A percentile compares a stretch with the other conserved stretches of the same genome.
Conservation (phyloP, 2,113 vertebrate species). For the Corapipo altera region DNA sequence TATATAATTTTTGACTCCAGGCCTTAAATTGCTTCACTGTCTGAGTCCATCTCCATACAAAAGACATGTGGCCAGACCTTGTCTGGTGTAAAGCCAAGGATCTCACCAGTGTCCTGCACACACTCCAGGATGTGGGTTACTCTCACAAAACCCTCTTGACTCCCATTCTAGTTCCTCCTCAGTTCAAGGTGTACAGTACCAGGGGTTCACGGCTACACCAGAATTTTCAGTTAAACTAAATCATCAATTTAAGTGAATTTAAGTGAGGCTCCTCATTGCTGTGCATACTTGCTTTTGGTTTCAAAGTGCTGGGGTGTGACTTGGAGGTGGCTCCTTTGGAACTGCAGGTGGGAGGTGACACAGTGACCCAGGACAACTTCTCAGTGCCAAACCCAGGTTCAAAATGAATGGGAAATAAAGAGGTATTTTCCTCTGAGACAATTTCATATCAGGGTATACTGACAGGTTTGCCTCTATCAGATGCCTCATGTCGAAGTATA, state of each 20-base stretch:
- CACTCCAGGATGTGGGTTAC: rapidly evolving
- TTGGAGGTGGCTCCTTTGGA: not conserved
- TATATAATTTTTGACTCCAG: rapidly evolving
- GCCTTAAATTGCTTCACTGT: not conserved
- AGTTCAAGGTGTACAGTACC: not conserved
- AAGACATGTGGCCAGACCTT: not conserved
- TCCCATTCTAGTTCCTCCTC: not conserved
- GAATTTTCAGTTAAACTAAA: not conserved
- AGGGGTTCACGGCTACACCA: not conserved
- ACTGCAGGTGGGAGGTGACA: not conserved
- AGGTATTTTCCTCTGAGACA: not conserved
- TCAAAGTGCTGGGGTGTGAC: not conserved
- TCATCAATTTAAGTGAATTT: not conserved
- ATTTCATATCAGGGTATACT: not conserved
- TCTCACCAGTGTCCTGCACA: not conserved
- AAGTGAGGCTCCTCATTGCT: not conserved
- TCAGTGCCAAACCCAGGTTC: not conserved
- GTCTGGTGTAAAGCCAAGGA: not conserved
- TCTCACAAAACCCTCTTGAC: not conserved
- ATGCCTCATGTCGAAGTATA: not conserved
- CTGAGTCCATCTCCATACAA: not conserved
- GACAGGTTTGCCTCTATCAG: not conserved
- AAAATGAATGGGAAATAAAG: not conserved
- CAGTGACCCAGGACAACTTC: not conserved
- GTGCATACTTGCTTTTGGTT: not conserved